Percentiles rank a stretch among this genome's conserved stretches.
Conservation (phyloP, 2,888 invertebrate genomes). For the Cephus sareptanus region DNA sequence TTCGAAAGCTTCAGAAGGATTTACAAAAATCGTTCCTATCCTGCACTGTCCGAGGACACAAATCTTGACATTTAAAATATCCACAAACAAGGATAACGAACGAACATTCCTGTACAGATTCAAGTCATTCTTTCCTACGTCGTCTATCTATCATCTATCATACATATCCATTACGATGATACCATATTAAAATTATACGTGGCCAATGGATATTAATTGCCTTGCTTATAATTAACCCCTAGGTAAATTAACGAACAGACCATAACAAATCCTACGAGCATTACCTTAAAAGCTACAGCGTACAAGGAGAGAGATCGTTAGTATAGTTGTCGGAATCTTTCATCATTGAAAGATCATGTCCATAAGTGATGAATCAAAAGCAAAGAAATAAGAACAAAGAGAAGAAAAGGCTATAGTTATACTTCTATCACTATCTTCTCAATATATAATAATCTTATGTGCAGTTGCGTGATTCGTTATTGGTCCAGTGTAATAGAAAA, state of each 20-base stretch:
- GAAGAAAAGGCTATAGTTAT: neutral
- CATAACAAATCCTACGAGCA: neutral
- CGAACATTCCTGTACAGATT: neutral
- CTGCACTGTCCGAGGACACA: neutral
- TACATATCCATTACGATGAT: neutral
- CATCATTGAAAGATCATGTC: neutral
- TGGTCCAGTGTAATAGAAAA: neutral
- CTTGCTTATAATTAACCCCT: neutral
- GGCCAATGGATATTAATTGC: neutral
- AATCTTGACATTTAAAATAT: neutral
- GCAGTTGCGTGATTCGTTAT: neutral
- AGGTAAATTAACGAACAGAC: neutral
- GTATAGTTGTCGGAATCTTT: neutral
- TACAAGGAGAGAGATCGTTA: neutral
- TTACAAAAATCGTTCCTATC: neutral
- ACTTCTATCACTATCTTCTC: neutral
- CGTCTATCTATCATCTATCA: neutral
- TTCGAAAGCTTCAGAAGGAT: neutral
- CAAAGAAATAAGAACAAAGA: neutral
- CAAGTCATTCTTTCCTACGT: neutral
- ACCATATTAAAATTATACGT: neutral
- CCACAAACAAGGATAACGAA: neutral
- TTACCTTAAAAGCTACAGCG: neutral
- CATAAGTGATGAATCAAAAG: neutral
- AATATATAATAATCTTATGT: neutral